Evolutionary conservation across 2,113 vertebrate species (phyloP).

Genomic region (Haplochromis burtoni): DNA sequence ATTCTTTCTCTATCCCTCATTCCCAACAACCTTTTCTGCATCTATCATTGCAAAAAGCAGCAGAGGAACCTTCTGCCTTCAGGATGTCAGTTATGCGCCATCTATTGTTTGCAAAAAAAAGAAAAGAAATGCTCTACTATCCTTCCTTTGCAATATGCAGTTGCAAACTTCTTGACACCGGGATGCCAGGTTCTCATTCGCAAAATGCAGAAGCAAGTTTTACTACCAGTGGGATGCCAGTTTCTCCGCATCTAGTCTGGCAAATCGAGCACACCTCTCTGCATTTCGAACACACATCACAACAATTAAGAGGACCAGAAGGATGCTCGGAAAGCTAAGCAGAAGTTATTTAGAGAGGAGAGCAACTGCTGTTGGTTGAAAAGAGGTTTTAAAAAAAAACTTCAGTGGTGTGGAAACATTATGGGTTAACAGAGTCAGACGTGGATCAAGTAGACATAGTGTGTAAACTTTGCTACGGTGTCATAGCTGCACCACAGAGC

Average conservation of each 20-base stretch:
- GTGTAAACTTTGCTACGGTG: too few relatives aligned
- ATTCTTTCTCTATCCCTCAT: background rate
- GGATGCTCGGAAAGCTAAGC: too few relatives aligned
- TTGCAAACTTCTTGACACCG: background rate
- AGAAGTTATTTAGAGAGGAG: too few relatives aligned
- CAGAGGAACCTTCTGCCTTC: background rate
- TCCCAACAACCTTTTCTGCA: background rate
- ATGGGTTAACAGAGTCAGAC: too few relatives aligned
- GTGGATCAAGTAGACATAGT: too few relatives aligned
- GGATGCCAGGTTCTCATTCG: background rate
- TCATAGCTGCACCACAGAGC: too few relatives aligned
- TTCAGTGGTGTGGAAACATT: too few relatives aligned
- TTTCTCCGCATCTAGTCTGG: background rate
- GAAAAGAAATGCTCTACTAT: background rate
- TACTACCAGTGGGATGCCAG: background rate
- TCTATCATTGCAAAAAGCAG: background rate
- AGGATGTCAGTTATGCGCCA: background rate
- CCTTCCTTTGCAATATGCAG: background rate
- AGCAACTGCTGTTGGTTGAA: too few relatives aligned
- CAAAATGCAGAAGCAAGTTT: background rate
- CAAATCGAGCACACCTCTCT: too few relatives aligned
- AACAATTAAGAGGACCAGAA: too few relatives aligned
- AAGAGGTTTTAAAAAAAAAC: too few relatives aligned
- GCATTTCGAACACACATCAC: too few relatives aligned
- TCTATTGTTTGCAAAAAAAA: background rate